A percentile compares a stretch with the other conserved stretches of the same genome.
These are phyloP conservation scores for Drosophila neonasuta DNA, from an alignment of 2,888 invertebrate genomes.

Conservation along the genomic window DNA sequence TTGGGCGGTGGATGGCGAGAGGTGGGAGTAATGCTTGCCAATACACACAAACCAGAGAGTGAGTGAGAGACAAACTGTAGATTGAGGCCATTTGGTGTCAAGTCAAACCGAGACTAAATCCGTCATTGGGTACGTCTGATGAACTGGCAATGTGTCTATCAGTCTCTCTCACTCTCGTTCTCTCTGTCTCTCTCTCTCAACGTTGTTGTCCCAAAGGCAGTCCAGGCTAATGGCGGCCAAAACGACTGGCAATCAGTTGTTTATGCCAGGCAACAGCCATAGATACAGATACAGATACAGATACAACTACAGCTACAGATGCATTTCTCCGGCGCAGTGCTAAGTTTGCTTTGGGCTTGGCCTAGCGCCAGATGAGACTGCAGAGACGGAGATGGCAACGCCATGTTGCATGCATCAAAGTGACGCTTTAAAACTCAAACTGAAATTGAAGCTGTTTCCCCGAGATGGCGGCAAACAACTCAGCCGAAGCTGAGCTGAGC, in stretches of 20 bases:
- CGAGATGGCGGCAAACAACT: slow-evolving; percentile 8
- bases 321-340: slow-evolving; percentile 8
- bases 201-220: slow-evolving; percentile 22
- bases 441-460: slow-evolving; percentile 61
- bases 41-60: slow-evolving; percentile 22
- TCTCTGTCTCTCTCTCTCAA: background rate
- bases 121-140: slow-evolving; percentile 68
- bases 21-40: background rate
- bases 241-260: slow-evolving; percentile 74
- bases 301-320: slow-evolving; percentile 7
- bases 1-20: background rate
- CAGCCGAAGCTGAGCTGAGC: background rate
- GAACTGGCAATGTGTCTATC: slow-evolving; percentile 78
- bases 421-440: slow-evolving; percentile 62
- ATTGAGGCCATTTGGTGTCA: slow-evolving; percentile 59
- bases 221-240: slow-evolving; percentile 68
- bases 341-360: slow-evolving; percentile 19
- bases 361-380: slow-evolving; percentile 28
- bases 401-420: slow-evolving; percentile 66
- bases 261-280: slow-evolving; percentile 44
- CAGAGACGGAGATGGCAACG: background rate
- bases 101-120: slow-evolving; percentile 70
- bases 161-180: slow-evolving; percentile 26
- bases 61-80: slow-evolving; percentile 11
- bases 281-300: slow-evolving; percentile 20